These are phyloP conservation scores for Liopterus haemorrhoidalis DNA, from an alignment of 2,888 invertebrate genomes.

Conservation along the genomic window DNA sequence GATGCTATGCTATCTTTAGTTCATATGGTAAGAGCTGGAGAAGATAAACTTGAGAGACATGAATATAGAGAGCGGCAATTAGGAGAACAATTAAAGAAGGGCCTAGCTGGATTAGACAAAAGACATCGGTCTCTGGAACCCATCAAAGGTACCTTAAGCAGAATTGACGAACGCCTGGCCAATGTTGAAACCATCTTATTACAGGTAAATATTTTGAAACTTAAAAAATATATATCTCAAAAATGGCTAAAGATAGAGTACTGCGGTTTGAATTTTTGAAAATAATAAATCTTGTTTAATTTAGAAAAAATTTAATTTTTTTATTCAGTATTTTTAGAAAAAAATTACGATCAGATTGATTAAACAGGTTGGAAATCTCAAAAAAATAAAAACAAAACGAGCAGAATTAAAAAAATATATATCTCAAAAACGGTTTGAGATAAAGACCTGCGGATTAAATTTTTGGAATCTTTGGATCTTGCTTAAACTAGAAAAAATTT, in stretches of 20 bases:
- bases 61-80: slow-evolving; percentile 73
- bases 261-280: no score
- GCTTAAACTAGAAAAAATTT: no score
- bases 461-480: no score
- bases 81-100: slow-evolving; percentile 73
- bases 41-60: slow-evolving; percentile 78
- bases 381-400: no score
- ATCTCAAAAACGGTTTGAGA: no score
- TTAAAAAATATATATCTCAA: no score
- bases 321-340: no score
- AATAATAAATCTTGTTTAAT: slow-evolving; percentile 1
- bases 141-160: slow-evolving; percentile 60
- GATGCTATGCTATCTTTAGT: slow-evolving; percentile 75
- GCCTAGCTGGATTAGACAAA: slow-evolving; percentile 64
- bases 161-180: slow-evolving; percentile 68
- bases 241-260: no score
- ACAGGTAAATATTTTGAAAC: slow-evolving; percentile 48
- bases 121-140: slow-evolving; percentile 64
- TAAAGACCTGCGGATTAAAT: no score
- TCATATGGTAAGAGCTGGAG: slow-evolving; percentile 70
- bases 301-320: background rate
- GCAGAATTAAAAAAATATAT: no score
- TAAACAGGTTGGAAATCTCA: no score
- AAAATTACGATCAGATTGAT: no score
- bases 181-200: slow-evolving; percentile 71